Evolutionary conservation across 2,113 vertebrate genomes (phyloP).

Genomic region (Ophthalmolycus amberensis): DNA sequence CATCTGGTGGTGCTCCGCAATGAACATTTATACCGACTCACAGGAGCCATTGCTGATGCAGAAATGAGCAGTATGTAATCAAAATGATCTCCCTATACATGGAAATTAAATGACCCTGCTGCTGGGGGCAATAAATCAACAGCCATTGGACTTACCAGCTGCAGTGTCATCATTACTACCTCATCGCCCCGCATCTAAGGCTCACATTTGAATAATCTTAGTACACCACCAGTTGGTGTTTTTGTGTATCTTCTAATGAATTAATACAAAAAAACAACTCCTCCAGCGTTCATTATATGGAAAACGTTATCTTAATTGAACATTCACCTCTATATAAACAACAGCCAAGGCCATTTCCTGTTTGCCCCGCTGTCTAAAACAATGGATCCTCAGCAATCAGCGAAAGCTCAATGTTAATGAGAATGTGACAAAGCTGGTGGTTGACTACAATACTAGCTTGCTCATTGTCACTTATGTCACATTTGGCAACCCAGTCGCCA

Average conservation of each 20-base stretch:
- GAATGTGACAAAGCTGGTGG: conserved; percentile 38
- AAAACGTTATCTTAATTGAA: conserved; percentile 75
- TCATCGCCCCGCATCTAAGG: conserved; percentile 18
- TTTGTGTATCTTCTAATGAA: conserved; percentile 65
- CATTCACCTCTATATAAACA: conserved; percentile 74
- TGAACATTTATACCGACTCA: conserved; percentile 74
- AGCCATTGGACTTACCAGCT: conserved; percentile 71
- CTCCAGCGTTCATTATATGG: conserved; percentile 53
- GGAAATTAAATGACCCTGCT: conserved; percentile 77
- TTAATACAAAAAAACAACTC: conserved; percentile 39
- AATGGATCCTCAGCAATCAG: conserved; percentile 66
- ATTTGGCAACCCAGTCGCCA: conserved; percentile 10
- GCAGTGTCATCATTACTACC: conserved; percentile 70
- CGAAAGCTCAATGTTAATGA: conserved; percentile 61
- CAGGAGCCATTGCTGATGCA: conserved; percentile 73
- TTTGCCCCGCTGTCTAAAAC: conserved; percentile 66
- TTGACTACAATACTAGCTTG: conserved; percentile 49
- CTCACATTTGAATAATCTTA: conserved; percentile 54
- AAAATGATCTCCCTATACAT: conserved; percentile 76
- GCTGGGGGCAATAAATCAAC: conserved; percentile 73
- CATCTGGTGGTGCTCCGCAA: conserved; percentile 70
- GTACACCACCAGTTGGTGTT: conserved; percentile 44
- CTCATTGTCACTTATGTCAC: conserved; percentile 39
- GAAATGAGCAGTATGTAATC: conserved; percentile 75
- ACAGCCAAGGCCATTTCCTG: conserved; percentile 52